Evolutionary conservation across 2,888 invertebrate genomes (phyloP).

Genomic region (Onchidella celtica): DNA sequence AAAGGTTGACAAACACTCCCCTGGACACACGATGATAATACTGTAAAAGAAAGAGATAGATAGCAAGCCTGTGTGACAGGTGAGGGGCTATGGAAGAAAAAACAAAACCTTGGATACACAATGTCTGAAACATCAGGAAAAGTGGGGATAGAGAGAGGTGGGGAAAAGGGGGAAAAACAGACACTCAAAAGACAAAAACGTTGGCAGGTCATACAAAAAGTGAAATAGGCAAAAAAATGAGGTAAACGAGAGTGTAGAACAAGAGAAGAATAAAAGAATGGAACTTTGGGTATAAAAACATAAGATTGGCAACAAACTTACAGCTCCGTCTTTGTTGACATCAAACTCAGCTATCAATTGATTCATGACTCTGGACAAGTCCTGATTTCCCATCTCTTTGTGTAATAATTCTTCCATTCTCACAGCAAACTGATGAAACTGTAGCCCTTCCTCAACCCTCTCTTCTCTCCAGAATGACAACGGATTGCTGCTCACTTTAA

Average conservation of each 20-base stretch:
- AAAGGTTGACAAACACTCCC: too few relatives aligned
- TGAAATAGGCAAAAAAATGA: too few relatives aligned
- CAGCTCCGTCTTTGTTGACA: slow-evolving; percentile 69
- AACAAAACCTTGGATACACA: too few relatives aligned
- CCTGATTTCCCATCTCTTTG: slow-evolving; percentile 61
- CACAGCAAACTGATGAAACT: slow-evolving; percentile 58
- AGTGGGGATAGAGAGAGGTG: neutral
- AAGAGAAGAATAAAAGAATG: too few relatives aligned
- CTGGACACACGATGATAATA: too few relatives aligned
- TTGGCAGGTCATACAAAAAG: too few relatives aligned
- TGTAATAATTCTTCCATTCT: slow-evolving; percentile 60
- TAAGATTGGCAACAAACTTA: too few relatives aligned
- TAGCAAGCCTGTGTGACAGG: too few relatives aligned
- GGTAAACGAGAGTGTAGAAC: too few relatives aligned
- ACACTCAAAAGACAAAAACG: neutral
- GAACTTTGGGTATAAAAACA: too few relatives aligned
- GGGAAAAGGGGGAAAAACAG: neutral
- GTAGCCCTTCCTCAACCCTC: slow-evolving; percentile 53
- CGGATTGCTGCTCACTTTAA: slow-evolving; percentile 32
- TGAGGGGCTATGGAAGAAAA: too few relatives aligned
- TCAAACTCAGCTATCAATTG: slow-evolving; percentile 67
- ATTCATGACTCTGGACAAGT: slow-evolving; percentile 60
- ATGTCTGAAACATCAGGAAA: neutral
- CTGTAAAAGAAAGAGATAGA: too few relatives aligned
- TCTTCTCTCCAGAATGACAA: slow-evolving; percentile 8